These are phyloP conservation scores for Drosophila meridiana DNA, from an alignment of 2,888 invertebrate genomes.

Conservation along the genomic window DNA sequence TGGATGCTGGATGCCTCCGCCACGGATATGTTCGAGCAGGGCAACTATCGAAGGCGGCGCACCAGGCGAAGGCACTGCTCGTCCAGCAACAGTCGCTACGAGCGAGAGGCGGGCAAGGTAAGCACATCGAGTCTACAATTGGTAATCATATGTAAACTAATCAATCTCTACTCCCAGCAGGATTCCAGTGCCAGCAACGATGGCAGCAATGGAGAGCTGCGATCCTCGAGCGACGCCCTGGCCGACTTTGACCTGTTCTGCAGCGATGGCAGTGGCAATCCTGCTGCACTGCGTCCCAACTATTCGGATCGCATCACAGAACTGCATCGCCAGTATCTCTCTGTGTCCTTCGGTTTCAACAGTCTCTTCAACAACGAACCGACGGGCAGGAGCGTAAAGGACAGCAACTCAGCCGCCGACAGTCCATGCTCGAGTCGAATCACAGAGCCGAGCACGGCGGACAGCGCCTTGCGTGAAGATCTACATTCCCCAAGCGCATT, in stretches of 20 bases:
- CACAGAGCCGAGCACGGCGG: constrained; percentile 37
- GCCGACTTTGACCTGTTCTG: constrained; percentile 70
- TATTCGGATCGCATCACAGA: constrained; percentile 84
- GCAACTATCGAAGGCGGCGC: constrained; percentile 92
- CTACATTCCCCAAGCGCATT: constrained; percentile 81
- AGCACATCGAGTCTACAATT: neutral
- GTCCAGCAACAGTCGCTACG: constrained; percentile 64
- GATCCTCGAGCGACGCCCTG: constrained; percentile 50
- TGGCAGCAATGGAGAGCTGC: constrained; percentile 52
- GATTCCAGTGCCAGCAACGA: constrained; percentile 62
- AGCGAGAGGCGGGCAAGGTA: constrained; percentile 69
- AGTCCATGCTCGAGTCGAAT: constrained; percentile 58
- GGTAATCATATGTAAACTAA: neutral
- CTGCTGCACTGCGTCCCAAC: constrained; percentile 70
- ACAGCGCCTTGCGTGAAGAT: constrained; percentile 56
- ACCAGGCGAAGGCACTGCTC: constrained; percentile 86
- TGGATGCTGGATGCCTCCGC: constrained; percentile 93
- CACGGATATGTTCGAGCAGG: constrained; percentile 94
- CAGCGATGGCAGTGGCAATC: constrained; percentile 36
- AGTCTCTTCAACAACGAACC: constrained; percentile 78
- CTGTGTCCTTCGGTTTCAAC: constrained; percentile 84
- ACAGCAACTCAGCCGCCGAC: constrained; percentile 25
- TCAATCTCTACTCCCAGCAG: constrained; percentile 21
- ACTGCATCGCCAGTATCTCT: constrained; percentile 84
- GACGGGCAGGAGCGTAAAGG: constrained; percentile 7